These are phyloP conservation scores for Hirtodrosophila alboralis DNA, from an alignment of 2,888 invertebrate genomes.

Conservation along the genomic window DNA sequence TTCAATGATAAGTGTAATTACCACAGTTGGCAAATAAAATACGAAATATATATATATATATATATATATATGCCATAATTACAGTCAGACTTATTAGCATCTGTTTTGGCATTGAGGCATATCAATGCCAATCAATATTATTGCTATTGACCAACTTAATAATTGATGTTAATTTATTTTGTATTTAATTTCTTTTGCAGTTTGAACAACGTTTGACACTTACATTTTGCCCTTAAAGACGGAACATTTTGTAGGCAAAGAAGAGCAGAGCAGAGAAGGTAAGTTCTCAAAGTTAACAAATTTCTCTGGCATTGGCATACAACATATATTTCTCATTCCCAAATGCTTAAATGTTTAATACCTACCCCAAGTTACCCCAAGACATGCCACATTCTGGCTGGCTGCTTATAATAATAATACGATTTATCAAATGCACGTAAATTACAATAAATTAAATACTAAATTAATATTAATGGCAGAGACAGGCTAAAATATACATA, in stretches of 20 bases:
- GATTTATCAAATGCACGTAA: slow-evolving; percentile 79
- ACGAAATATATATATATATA: neutral
- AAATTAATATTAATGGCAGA: slow-evolving; percentile 77
- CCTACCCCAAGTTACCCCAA: neutral
- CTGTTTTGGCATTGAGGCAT: neutral
- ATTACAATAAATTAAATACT: slow-evolving; percentile 78
- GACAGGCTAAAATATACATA: slow-evolving; percentile 51
- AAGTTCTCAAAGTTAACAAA: slow-evolving; percentile 11
- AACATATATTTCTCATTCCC: slow-evolving; percentile 13
- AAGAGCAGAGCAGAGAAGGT: slow-evolving; percentile 33
- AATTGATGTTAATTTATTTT: slow-evolving; percentile 16
- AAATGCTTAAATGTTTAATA: neutral
- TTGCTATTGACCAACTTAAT: neutral
- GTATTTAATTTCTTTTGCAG: slow-evolving; percentile 26
- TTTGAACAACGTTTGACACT: slow-evolving; percentile 1
- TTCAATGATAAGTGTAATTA: slow-evolving; percentile 12
- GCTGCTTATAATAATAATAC: slow-evolving; percentile 77
- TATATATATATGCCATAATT: too few species aligned
- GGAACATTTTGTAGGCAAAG: neutral
- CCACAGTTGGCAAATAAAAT: slow-evolving; percentile 3
- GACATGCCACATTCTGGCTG: slow-evolving; percentile 1
- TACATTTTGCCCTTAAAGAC: slow-evolving; percentile 7
- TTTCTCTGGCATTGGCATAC: slow-evolving; percentile 19
- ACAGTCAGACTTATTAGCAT: slow-evolving; percentile 6
- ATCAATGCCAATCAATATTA: neutral